Evolutionary conservation across 2,797 vertebrate species (phyloP).

Genomic region (Pseudotriccus pelzelni): DNA sequence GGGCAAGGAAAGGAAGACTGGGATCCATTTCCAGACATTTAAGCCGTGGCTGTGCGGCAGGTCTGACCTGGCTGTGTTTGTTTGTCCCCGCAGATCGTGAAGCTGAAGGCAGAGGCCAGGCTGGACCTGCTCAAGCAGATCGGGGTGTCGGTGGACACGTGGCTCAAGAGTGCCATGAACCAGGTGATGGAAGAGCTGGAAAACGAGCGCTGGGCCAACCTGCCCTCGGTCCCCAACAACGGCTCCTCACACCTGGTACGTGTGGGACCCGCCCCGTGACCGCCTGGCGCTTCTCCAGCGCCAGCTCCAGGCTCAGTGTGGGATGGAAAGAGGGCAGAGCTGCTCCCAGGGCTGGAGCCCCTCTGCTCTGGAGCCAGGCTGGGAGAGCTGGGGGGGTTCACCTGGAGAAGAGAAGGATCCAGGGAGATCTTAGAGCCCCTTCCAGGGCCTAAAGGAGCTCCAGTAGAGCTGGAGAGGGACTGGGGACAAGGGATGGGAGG

Average conservation of each 20-base stretch:
- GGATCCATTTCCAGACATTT: fast-evolving
- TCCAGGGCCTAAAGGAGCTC: fast-evolving
- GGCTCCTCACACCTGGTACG: conserved; percentile 89
- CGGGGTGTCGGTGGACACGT: conserved; percentile 93
- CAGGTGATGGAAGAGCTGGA: conserved; percentile 98
- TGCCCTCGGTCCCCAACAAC: conserved; percentile 86
- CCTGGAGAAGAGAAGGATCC: neutral
- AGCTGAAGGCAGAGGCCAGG: conserved; percentile 94
- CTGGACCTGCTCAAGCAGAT: conserved; percentile 94
- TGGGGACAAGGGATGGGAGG: fast-evolving
- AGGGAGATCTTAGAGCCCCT: neutral
- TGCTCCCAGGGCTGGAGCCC: neutral
- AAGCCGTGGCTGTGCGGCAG: neutral
- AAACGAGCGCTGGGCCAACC: conserved; percentile 91
- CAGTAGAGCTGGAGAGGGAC: neutral
- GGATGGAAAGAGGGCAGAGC: fast-evolving
- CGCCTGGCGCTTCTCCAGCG: no score
- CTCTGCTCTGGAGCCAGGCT: neutral
- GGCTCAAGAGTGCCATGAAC: conserved; percentile 98
- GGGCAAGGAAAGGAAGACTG: neutral
- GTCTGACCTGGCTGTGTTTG: neutral
- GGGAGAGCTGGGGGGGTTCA: neutral
- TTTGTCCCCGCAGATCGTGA: conserved; percentile 82
- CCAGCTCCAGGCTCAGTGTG: fast-evolving
- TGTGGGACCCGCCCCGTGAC: neutral